phyloP scores from a whole-genome alignment of 2,797 vertebrate genomes.

The Cetoscarus ocellatus region DNA sequence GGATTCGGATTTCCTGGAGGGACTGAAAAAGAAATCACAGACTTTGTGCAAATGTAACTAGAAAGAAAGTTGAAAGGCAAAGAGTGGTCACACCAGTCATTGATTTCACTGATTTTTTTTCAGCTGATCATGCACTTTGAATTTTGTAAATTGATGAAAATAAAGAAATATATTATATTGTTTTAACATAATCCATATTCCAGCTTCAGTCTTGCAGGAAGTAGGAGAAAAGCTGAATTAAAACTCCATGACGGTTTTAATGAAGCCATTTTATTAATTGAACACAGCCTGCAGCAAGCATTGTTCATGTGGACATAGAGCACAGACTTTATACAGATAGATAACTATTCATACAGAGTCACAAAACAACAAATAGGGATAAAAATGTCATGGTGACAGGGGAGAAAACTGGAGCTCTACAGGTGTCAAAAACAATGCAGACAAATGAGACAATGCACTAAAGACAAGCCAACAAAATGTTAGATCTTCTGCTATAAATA shows the following conservation, averaged over 20 bases:
- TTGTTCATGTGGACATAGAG: constrained; percentile 82
- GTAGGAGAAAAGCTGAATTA: background rate
- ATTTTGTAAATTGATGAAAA: too few relatives aligned
- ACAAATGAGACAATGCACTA: constrained; percentile 18
- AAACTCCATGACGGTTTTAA: constrained; percentile 20
- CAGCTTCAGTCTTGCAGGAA: background rate
- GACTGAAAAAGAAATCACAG: too few relatives aligned
- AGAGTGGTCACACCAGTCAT: too few relatives aligned
- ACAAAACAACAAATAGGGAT: constrained; percentile 32
- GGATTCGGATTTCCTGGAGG: too few relatives aligned
- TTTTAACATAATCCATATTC: too few relatives aligned
- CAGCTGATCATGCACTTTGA: too few relatives aligned
- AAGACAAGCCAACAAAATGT: constrained; percentile 20
- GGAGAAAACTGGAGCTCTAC: constrained; percentile 21
- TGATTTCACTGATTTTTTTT: too few relatives aligned
- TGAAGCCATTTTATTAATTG: constrained; percentile 84
- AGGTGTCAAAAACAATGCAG: constrained; percentile 13
- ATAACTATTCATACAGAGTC: constrained; percentile 38
- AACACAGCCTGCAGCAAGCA: constrained; percentile 73
- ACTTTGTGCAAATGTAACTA: too few relatives aligned
- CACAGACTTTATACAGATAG: constrained; percentile 50
- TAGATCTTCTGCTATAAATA: constrained; percentile 53
- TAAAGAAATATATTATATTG: too few relatives aligned
- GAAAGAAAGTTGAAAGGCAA: too few relatives aligned
- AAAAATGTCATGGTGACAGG: constrained; percentile 17